Evolutionary conservation across 2,113 vertebrate genomes (phyloP).

Genomic region (Istiophorus platypterus): DNA sequence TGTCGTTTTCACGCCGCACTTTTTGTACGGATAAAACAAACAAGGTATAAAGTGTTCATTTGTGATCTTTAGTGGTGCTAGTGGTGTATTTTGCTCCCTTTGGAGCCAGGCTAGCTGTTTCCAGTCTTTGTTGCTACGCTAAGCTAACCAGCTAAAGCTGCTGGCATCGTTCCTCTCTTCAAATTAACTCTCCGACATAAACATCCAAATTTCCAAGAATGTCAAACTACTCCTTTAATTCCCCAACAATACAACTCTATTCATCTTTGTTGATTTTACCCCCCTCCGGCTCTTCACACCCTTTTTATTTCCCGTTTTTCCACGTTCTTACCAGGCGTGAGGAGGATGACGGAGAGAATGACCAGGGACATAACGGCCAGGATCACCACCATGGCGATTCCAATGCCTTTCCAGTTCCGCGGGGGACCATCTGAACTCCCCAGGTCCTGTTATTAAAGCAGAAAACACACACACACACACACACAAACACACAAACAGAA

Average conservation of each 20-base stretch:
- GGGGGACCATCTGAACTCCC: slow-evolving; percentile 82
- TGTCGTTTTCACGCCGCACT: not conserved
- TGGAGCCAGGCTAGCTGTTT: not conserved
- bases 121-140: not conserved
- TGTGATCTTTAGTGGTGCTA: not conserved
- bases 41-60: not conserved
- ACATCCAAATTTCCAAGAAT: not conserved
- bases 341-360: slow-evolving; percentile 84
- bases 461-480: slow-evolving; percentile 40
- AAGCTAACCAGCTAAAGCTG: not conserved
- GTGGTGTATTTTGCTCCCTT: not conserved
- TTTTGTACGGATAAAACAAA: slow-evolving; percentile 16
- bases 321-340: slow-evolving; percentile 83
- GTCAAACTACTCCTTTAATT: not conserved
- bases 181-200: not conserved
- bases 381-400: slow-evolving; percentile 87
- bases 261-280: slow-evolving; percentile 15
- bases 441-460: slow-evolving; percentile 79
- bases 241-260: not conserved
- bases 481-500: slow-evolving; percentile 36
- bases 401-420: slow-evolving; percentile 89
- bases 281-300: not conserved
- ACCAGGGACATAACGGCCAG: slow-evolving; percentile 86
- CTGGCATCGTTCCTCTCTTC: not conserved
- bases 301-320: not conserved